Evolutionary conservation across 2,888 invertebrate species (phyloP), one percentile per base, ranked within the genome.

Genomic region (Ethmia dodecea): DNA sequence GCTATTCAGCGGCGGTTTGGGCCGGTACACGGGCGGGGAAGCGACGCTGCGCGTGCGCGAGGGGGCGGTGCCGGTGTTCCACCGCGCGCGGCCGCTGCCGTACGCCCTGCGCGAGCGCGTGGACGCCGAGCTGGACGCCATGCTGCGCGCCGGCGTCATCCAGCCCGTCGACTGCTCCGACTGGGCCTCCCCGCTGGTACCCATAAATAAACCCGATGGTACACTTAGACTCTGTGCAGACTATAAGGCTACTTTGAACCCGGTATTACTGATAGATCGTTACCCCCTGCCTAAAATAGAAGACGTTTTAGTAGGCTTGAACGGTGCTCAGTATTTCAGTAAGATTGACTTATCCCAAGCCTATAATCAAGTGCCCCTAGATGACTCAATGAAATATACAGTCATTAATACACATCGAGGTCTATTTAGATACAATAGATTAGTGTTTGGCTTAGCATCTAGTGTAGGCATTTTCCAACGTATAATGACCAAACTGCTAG

Each of bases 81-180:
- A 13, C 29, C 38, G 38, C 28, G 42, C 42, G 33, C 25, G 38
- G 25, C 33, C 35, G 11, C 13, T 42, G 33, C 35, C 38, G 20
- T 36, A 35, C 25, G 35, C 38, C 24, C 33, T 38, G 28, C 30
- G 28, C 6, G 33, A 15, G 13, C 42, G 35, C 28, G 38, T 40
- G 13, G 42, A 40, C 22, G 40, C 42, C 10, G 42, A 45, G 33
- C 31, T 44, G 13, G 42, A 47, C 27, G 28, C 32, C 1, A 47
- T 44, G 44, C 42, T 47, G 38, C 37, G 37, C n/a, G 37, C 13
- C 35, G 42, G 44, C 32, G 39, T 47, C 39, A 43, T 45, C 33
- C 39, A 39, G 39, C 47, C 39, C 5, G 41, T 45, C 14, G 37
- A 42, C 13, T 10, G 29, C 34, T 31, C 35, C 27, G 34, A 35